These are phyloP conservation scores for Clytia hemisphaerica DNA, from an alignment of 30 jellyfish, hydroid and myxozoan species.

Conservation along the genomic window DNA sequence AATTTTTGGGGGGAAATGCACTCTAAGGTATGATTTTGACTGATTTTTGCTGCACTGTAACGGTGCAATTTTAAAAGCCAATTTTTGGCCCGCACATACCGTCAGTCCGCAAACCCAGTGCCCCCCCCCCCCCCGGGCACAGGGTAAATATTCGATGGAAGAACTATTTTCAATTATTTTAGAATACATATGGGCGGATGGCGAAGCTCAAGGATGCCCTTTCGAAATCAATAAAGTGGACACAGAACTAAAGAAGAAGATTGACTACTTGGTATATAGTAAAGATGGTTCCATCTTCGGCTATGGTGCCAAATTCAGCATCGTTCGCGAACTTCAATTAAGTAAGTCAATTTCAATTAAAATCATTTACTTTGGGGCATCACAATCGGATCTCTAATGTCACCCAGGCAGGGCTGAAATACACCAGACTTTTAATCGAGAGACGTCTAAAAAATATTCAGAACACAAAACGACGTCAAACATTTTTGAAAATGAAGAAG, in stretches of 20 bases:
- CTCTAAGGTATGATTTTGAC: not conserved
- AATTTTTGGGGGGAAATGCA: not conserved
- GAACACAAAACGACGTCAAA: not conserved
- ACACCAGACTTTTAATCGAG: not conserved
- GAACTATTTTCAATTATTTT: not conserved
- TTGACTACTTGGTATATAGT: slow-evolving; percentile 44
- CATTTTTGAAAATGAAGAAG: too few species aligned
- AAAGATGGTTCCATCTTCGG: slow-evolving; percentile 70
- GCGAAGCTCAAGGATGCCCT: slow-evolving; percentile 45
- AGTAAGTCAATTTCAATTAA: slow-evolving; percentile 37
- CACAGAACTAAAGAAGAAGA: slow-evolving; percentile 9
- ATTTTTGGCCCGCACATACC: too few species aligned
- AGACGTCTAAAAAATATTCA: not conserved
- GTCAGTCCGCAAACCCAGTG: too few species aligned
- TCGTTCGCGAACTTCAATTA: slow-evolving; percentile 60
- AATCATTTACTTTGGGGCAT: not conserved
- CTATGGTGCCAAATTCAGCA: slow-evolving; percentile 54
- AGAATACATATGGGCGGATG: slow-evolving; percentile 33
- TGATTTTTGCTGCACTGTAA: too few species aligned
- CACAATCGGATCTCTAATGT: too few species aligned
- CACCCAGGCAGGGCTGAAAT: too few species aligned
- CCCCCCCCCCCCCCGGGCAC: slow-evolving; percentile 2
- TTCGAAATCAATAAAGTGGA: slow-evolving; percentile 19
- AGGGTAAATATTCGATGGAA: not conserved
- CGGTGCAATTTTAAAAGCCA: too few species aligned